Conservation (phyloP, 2,113 vertebrate species). For the Malurus cyaneus region DNA sequence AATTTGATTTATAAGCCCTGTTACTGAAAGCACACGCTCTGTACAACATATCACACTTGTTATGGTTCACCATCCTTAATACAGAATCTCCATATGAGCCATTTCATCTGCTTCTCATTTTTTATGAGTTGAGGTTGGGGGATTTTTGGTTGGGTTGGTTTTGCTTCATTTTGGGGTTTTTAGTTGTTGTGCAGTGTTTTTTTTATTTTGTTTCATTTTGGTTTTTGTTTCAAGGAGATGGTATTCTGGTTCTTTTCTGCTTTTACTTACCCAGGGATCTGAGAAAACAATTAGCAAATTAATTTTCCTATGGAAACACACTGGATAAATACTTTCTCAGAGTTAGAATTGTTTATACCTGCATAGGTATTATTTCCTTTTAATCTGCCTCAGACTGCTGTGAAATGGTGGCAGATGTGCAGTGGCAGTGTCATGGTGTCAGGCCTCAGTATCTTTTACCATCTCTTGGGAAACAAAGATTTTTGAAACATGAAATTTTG, state of each 20-base stretch:
- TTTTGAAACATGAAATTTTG: background rate
- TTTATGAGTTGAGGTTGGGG: background rate
- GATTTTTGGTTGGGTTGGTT: accelerated
- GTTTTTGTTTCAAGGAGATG: background rate
- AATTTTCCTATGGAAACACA: background rate
- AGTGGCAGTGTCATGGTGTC: background rate
- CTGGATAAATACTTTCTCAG: background rate
- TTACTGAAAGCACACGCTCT: background rate
- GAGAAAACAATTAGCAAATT: background rate
- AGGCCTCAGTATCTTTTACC: background rate
- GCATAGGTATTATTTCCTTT: background rate
- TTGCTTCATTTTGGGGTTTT: background rate
- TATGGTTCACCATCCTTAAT: background rate
- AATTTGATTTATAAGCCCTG: background rate
- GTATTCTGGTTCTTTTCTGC: background rate
- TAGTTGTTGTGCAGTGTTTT: background rate
- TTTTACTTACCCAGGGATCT: background rate
- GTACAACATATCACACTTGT: background rate
- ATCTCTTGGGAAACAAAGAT: background rate
- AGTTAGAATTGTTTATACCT: background rate
- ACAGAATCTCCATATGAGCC: background rate
- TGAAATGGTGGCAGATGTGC: background rate
- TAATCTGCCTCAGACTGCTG: background rate
- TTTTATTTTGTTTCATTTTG: background rate
- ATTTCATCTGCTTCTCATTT: background rate